Evolutionary conservation across 2,797 vertebrate species (phyloP).

Genomic region (Hoplostethus atlanticus): DNA sequence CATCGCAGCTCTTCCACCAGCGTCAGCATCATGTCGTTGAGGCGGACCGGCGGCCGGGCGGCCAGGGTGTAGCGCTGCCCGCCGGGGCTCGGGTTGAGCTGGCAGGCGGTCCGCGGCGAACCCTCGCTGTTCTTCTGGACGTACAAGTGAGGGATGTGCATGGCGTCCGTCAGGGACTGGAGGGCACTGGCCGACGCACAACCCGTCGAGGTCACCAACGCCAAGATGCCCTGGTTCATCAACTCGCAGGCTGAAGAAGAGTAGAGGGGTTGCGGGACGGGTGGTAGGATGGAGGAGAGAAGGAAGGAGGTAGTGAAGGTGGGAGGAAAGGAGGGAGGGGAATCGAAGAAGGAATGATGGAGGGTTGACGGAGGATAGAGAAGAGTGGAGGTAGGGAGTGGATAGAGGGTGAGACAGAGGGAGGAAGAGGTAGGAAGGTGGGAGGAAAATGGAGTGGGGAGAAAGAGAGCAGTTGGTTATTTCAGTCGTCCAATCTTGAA

Average conservation of each 20-base stretch:
- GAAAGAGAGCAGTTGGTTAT: too few species aligned
- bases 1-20: constrained; percentile 95
- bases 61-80: constrained; percentile 96
- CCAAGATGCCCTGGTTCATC: constrained; percentile 98
- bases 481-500: too few species aligned
- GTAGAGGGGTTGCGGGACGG: too few species aligned
- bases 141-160: constrained; percentile 98
- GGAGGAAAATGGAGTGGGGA: too few species aligned
- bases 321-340: too few species aligned
- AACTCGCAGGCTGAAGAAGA: constrained; percentile 91
- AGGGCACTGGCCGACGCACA: constrained; percentile 95
- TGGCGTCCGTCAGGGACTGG: constrained; percentile 97
- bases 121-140: constrained; percentile 92
- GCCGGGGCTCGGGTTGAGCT: constrained; percentile 90
- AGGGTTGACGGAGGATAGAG: too few species aligned
- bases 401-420: too few species aligned
- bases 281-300: neutral
- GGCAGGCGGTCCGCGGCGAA: constrained; percentile 93
- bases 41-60: constrained; percentile 92
- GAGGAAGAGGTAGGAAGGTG: too few species aligned
- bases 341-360: too few species aligned
- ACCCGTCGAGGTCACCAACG: constrained; percentile 95
- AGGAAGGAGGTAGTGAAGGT: neutral
- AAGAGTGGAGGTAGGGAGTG: too few species aligned
- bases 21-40: constrained; percentile 94